Percentiles rank a stretch among this genome's conserved stretches.
phyloP scores from a whole-genome alignment of 2,888 invertebrate genomes.

The Drosophila melanosoma region DNA sequence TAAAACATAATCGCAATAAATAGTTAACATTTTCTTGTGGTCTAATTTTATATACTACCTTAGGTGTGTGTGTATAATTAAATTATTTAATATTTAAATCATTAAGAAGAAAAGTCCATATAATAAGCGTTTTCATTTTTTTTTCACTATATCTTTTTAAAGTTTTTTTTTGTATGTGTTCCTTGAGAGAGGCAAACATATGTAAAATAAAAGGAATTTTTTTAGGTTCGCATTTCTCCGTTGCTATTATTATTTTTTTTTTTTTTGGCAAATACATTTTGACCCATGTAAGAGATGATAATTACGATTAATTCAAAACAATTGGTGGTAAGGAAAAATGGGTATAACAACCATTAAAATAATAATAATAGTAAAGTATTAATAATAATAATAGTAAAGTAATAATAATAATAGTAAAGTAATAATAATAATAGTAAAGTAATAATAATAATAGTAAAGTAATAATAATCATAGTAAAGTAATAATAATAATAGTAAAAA shows the following conservation, averaged over 20 bases:
- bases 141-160: slow-evolving; percentile 58
- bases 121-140: slow-evolving; percentile 73
- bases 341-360: not conserved
- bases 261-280: slow-evolving; percentile 10
- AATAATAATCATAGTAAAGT: not conserved
- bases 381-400: no score
- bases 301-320: slow-evolving; percentile 19
- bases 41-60: slow-evolving; percentile 8
- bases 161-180: not conserved
- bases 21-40: slow-evolving; percentile 39
- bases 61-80: slow-evolving; percentile 38
- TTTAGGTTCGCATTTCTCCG: not conserved
- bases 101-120: slow-evolving; percentile 73
- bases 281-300: slow-evolving; percentile 14
- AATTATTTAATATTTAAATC: slow-evolving; percentile 55
- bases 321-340: not conserved
- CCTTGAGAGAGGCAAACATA: not conserved
- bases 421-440: not conserved
- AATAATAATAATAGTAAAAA: not conserved
- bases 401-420: not conserved
- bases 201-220: not conserved
- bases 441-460: not conserved
- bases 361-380: no score
- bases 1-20: slow-evolving; percentile 37
- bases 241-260: not conserved